Evolutionary conservation across 1,140 invertebrate species (phyloP).

Genomic region (Zaprionus vittiger): DNA sequence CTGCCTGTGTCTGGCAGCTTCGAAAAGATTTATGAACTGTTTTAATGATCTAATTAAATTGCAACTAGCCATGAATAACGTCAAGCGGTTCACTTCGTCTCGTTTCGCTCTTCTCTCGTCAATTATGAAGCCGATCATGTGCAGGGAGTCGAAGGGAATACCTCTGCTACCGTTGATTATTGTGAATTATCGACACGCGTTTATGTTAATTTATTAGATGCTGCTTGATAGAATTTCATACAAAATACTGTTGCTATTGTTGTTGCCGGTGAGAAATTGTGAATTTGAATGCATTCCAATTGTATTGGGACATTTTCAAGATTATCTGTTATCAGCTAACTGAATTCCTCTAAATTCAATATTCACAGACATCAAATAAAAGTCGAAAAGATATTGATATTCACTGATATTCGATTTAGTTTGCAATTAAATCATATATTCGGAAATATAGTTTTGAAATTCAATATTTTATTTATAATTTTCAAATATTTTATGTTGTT

Average conservation of each 20-base stretch:
- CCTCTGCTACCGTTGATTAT: slow-evolving; percentile 26
- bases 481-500: neutral
- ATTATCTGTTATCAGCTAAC: neutral
- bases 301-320: neutral
- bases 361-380: neutral
- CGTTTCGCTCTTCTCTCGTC: slow-evolving; percentile 20
- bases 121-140: slow-evolving; percentile 26
- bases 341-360: too few species aligned
- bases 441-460: neutral
- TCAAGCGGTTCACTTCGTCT: slow-evolving; percentile 52
- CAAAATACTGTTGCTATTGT: neutral
- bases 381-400: neutral
- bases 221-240: slow-evolving; percentile 12
- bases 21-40: slow-evolving; percentile 72
- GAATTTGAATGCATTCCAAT: neutral
- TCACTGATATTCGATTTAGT: neutral
- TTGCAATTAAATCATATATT: neutral
- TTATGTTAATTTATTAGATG: slow-evolving; percentile 61
- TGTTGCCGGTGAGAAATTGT: neutral
- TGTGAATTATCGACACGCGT: slow-evolving; percentile 57
- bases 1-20: slow-evolving; percentile 17
- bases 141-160: neutral
- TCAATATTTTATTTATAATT: neutral
- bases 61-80: slow-evolving; percentile 76
- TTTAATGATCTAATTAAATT: slow-evolving; percentile 79